Conservation (phyloP, 2,797 vertebrate species). For the Caiman crocodilus region DNA sequence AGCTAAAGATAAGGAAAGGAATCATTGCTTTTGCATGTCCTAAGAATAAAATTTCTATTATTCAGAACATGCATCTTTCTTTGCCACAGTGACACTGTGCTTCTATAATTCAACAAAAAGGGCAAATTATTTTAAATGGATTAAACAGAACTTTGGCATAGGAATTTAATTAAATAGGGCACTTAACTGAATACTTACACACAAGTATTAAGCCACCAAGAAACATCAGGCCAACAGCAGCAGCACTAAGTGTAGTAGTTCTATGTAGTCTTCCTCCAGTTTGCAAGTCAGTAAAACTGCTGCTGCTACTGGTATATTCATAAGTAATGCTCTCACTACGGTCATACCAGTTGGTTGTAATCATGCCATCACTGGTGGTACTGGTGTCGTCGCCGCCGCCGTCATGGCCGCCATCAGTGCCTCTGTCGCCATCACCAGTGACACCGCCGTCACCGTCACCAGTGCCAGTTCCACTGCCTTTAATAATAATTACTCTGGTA, state of each 20-base stretch:
- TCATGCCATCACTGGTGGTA: background rate
- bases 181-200: slow-evolving; percentile 75
- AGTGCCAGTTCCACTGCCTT: background rate
- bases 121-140: background rate
- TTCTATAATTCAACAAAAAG: background rate
- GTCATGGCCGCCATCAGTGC: accelerated
- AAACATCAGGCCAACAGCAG: slow-evolving; percentile 82
- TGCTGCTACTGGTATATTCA: accelerated
- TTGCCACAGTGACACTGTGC: background rate
- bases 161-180: background rate
- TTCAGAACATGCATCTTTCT: background rate
- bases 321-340: accelerated
- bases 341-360: accelerated
- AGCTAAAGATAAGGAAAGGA: background rate
- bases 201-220: slow-evolving; percentile 83
- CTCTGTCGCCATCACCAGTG: accelerated
- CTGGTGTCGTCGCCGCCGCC: background rate
- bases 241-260: slow-evolving; percentile 71
- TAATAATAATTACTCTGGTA: slow-evolving; percentile 7
- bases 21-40: background rate
- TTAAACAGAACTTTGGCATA: accelerated
- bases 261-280: accelerated
- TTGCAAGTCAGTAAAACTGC: accelerated
- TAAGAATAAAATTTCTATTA: background rate
- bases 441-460: accelerated